phyloP scores from a whole-genome alignment of 2,797 vertebrate genomes.

The Psittacula derbiana region DNA sequence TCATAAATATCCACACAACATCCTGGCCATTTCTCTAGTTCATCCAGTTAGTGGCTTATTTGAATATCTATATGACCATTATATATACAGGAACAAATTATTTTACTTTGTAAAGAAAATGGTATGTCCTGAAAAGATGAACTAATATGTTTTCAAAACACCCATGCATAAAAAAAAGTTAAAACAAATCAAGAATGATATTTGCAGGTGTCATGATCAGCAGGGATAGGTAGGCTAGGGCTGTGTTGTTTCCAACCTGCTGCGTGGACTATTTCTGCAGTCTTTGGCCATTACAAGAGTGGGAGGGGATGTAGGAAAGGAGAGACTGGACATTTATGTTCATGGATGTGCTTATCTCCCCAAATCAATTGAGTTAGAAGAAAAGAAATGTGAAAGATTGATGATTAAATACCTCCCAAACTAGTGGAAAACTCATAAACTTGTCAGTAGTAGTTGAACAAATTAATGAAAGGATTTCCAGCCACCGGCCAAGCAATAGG shows the following conservation, averaged over 20 bases:
- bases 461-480: not conserved
- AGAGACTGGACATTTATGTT: fast-evolving
- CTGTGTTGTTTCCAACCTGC: not conserved
- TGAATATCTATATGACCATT: not conserved
- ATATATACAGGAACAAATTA: not conserved
- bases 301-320: not conserved
- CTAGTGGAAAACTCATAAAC: not conserved
- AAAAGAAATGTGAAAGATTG: not conserved
- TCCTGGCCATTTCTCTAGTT: not conserved
- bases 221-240: not conserved
- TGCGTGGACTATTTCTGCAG: not conserved
- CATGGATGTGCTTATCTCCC: not conserved
- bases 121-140: fast-evolving
- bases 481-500: not conserved
- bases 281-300: not conserved
- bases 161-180: fast-evolving
- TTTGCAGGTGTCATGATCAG: not conserved
- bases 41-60: not conserved
- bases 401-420: not conserved
- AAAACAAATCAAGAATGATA: not conserved
- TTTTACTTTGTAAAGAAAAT: not conserved
- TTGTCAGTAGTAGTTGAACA: not conserved
- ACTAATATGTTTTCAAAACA: not conserved
- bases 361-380: not conserved
- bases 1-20: fast-evolving